A percentile compares a stretch with the other conserved stretches of the same genome.
Evolutionary conservation across 2,797 vertebrate genomes (phyloP).

Genomic region (Amblyraja radiata): DNA sequence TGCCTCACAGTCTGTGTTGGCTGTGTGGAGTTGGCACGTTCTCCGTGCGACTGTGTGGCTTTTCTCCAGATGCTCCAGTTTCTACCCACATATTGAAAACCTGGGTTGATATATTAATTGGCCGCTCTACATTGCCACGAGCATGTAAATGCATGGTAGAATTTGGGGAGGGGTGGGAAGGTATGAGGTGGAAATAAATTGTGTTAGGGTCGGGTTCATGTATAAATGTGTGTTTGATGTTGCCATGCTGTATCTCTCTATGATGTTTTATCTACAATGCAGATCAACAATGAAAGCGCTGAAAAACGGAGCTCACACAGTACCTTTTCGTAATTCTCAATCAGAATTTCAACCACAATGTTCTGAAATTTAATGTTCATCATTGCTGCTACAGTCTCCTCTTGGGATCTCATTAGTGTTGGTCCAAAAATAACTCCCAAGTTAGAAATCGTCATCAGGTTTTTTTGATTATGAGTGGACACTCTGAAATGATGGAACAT

Average conservation of each 20-base stretch:
- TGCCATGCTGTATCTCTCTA: neutral
- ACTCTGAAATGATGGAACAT: slow-evolving; percentile 60
- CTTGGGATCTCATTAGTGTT: slow-evolving; percentile 92
- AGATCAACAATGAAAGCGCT: neutral
- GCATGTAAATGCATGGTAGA: no score
- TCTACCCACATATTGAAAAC: no score
- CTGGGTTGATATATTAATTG: no score
- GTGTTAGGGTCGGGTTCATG: no score
- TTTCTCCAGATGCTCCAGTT: no score
- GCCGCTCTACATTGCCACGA: no score
- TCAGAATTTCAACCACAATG: slow-evolving; percentile 95
- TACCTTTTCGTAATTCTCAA: slow-evolving; percentile 92
- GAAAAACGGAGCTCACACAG: slow-evolving; percentile 19
- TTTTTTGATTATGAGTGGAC: slow-evolving; percentile 85
- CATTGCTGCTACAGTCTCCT: slow-evolving; percentile 97
- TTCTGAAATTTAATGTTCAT: slow-evolving; percentile 99
- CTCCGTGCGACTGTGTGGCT: no score
- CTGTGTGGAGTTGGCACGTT: no score
- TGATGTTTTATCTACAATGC: neutral
- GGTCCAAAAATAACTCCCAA: slow-evolving; percentile 96
- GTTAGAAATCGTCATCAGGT: slow-evolving; percentile 96
- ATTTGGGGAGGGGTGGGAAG: no score
- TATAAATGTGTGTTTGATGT: no score
- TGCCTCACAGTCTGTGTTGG: no score
- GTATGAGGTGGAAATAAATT: no score